Evolutionary conservation across 2,113 vertebrate species (phyloP).

Genomic region (Seriola aureovittata): DNA sequence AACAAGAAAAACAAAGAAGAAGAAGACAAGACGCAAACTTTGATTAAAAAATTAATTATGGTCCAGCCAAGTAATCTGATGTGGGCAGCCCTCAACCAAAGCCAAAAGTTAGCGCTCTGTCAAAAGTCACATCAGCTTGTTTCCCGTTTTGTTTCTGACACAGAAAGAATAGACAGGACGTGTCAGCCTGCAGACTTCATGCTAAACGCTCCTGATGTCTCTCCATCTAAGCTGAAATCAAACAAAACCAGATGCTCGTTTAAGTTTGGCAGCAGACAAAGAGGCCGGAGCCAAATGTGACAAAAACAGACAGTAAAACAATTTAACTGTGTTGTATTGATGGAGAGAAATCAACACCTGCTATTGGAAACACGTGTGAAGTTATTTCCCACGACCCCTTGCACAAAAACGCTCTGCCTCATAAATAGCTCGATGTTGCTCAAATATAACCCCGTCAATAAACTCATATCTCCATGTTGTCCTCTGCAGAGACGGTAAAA

Average conservation of each 20-base stretch:
- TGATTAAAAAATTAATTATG: neutral
- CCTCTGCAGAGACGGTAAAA: neutral
- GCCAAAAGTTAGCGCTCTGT: conserved; percentile 3
- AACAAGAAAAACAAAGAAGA: neutral
- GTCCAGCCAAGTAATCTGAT: neutral
- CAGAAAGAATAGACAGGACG: neutral
- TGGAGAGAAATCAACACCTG: conserved; percentile 63
- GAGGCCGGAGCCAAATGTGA: conserved; percentile 29
- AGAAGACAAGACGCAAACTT: neutral
- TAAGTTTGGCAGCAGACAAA: conserved; percentile 49
- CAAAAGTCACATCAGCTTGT: neutral
- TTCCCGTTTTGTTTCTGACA: neutral
- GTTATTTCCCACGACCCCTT: neutral
- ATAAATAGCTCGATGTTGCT: conserved; percentile 7
- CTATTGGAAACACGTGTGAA: conserved; percentile 46
- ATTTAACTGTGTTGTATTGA: conserved; percentile 16
- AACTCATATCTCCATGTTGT: neutral
- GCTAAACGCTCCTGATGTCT: conserved; percentile 37
- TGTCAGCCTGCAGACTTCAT: conserved; percentile 27
- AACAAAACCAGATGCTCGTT: conserved; percentile 69
- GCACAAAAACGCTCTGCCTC: conserved; percentile 3
- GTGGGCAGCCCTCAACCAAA: neutral
- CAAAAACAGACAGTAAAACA: conserved; percentile 51
- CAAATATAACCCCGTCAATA: conserved; percentile 3
- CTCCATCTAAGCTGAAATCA: conserved; percentile 30